A percentile compares a stretch with the other conserved stretches of the same genome.
Evolutionary conservation across 2,888 invertebrate genomes (phyloP).

Genomic region (Amphipoea oculea): DNA sequence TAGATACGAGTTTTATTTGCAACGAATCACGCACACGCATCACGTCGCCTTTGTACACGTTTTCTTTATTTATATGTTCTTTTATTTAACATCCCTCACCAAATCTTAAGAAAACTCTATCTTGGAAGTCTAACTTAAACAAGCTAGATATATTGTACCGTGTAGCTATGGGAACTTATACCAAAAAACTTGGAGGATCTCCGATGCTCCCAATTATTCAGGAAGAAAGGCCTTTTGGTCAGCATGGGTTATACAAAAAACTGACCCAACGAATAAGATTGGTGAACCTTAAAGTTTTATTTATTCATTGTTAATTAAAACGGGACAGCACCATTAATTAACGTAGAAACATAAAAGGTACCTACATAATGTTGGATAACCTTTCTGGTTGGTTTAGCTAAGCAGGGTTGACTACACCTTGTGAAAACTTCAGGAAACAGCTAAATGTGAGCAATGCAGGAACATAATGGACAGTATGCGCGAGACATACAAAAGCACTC

Average conservation of each 20-base stretch:
- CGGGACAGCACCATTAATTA: too few species aligned
- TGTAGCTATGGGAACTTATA: background rate
- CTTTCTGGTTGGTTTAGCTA: too few species aligned
- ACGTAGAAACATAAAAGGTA: too few species aligned
- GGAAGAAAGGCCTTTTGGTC: too few species aligned
- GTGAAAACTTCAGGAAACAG: background rate
- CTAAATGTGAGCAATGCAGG: background rate
- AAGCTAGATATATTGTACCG: background rate
- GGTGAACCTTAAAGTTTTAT: too few species aligned
- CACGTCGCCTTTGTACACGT: conserved; percentile 17
- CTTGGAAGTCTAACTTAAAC: background rate
- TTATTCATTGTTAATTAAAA: too few species aligned
- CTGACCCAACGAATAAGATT: too few species aligned
- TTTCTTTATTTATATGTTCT: conserved; percentile 13
- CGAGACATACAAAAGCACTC: background rate
- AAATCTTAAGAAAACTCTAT: background rate
- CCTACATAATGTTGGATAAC: too few species aligned
- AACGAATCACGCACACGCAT: background rate
- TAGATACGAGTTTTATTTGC: conserved; percentile 19
- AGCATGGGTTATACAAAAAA: too few species aligned
- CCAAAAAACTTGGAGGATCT: too few species aligned
- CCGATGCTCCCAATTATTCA: too few species aligned
- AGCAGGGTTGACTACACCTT: background rate
- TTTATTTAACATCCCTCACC: background rate
- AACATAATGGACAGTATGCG: background rate